Percentiles rank a stretch among this genome's conserved stretches.
Conservation (phyloP, 2,113 vertebrate species). For the Poecilia latipinna region DNA sequence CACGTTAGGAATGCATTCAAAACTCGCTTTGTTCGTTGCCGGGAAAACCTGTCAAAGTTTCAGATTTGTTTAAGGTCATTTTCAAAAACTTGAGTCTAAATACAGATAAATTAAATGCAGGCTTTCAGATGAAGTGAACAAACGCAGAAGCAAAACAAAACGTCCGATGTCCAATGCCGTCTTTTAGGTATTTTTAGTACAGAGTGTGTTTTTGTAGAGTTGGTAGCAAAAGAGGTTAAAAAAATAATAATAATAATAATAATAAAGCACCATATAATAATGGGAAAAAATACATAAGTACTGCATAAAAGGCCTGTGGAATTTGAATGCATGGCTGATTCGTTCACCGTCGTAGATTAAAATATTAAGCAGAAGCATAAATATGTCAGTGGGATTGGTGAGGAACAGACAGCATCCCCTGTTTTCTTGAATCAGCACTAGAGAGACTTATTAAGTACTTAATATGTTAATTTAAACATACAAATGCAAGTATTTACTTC, state of each 20-base stretch:
- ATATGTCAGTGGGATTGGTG: conserved; percentile 17
- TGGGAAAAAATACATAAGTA: too few relatives aligned
- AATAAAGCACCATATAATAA: too few relatives aligned
- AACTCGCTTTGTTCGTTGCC: not conserved
- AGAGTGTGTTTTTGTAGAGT: too few relatives aligned
- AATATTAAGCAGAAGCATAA: conserved; percentile 28
- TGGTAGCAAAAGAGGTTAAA: too few relatives aligned
- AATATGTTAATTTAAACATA: too few relatives aligned
- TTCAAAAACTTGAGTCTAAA: not conserved
- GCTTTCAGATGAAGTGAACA: too few relatives aligned
- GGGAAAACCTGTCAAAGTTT: not conserved
- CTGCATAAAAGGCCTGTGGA: conserved; percentile 8
- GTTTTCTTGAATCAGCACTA: conserved; percentile 11
- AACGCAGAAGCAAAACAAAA: too few relatives aligned
- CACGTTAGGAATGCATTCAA: not conserved
- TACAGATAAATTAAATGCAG: not conserved
- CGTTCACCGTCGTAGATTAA: not conserved
- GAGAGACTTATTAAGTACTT: not conserved
- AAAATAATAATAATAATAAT: too few relatives aligned
- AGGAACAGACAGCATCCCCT: conserved; percentile 1
- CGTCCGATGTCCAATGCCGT: too few relatives aligned
- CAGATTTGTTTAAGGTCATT: not conserved
- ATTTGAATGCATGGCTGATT: not conserved
- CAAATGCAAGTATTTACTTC: too few relatives aligned
- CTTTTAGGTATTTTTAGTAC: too few relatives aligned